Evolutionary conservation across 1,140 invertebrate species (phyloP).

Genomic region (Pogonomyrmex californicus): DNA sequence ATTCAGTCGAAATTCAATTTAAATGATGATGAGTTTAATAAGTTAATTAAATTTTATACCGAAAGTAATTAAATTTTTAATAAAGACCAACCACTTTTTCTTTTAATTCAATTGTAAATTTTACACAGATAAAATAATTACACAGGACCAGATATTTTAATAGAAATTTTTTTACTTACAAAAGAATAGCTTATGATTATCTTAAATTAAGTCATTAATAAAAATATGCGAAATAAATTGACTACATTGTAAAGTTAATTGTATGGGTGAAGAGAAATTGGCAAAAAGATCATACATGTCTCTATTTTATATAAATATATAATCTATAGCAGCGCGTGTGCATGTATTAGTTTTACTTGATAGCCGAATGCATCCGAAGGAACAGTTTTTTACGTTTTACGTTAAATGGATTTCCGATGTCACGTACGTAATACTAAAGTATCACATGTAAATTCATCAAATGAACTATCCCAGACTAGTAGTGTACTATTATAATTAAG

Average conservation of each 20-base stretch:
- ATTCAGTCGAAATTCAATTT: conserved; percentile 20
- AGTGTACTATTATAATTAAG: conserved; percentile 61
- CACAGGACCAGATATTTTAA: not conserved
- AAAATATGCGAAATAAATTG: conserved; percentile 21
- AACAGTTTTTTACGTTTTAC: conserved; percentile 28
- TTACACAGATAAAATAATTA: not conserved
- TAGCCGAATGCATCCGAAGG: not conserved
- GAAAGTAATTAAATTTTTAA: conserved; percentile 25
- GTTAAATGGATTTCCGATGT: conserved; percentile 14
- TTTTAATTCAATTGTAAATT: not conserved
- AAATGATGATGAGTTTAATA: conserved; percentile 25
- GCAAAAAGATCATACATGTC: not conserved
- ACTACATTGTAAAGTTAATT: conserved; percentile 40
- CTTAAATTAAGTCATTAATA: conserved; percentile 13
- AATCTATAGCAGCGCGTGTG: not conserved
- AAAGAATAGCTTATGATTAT: conserved; percentile 9
- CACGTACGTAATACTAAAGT: conserved; percentile 19
- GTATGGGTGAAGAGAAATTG: conserved; percentile 10
- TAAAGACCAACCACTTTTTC: not conserved
- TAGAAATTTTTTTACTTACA: conserved; percentile 16
- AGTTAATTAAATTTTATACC: conserved; percentile 46
- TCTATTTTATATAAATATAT: conserved; percentile 45
- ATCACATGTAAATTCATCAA: conserved; percentile 44
- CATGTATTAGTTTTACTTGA: not conserved
- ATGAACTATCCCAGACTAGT: conserved; percentile 10